phyloP scores from a whole-genome alignment of 2,113 vertebrate species.

The Apeltes quadracus region DNA sequence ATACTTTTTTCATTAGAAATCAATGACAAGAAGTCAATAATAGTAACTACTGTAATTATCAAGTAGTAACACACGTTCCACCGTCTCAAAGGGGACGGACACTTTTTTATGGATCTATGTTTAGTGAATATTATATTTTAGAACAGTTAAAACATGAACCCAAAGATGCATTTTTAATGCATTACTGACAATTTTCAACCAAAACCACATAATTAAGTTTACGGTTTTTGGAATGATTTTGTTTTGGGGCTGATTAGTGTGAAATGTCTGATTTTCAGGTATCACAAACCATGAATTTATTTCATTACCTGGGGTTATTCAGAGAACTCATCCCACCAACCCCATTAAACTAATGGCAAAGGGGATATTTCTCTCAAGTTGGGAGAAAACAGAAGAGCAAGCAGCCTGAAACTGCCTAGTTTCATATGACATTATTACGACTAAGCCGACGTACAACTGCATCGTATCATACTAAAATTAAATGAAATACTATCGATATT shows the following conservation, averaged over 20 bases:
- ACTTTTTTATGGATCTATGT: not conserved
- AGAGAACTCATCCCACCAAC: not conserved
- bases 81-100: not conserved
- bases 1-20: not conserved
- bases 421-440: not conserved
- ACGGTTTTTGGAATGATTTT: not conserved
- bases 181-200: not conserved
- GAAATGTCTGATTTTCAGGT: not conserved
- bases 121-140: not conserved
- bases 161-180: not conserved
- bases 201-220: not conserved
- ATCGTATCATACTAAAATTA: not conserved
- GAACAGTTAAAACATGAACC: not conserved
- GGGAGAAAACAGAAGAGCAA: not conserved
- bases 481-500: not conserved
- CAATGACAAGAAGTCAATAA: not conserved
- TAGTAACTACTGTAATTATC: not conserved
- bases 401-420: not conserved
- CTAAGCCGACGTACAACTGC: not conserved
- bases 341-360: not conserved
- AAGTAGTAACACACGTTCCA: not conserved
- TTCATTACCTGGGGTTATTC: not conserved
- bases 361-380: not conserved
- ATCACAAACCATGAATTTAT: not conserved
- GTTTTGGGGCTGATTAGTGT: not conserved